These are phyloP conservation scores for Drosophila grimshawi DNA, from an alignment of 1,140 invertebrate species.

Conservation along the genomic window DNA sequence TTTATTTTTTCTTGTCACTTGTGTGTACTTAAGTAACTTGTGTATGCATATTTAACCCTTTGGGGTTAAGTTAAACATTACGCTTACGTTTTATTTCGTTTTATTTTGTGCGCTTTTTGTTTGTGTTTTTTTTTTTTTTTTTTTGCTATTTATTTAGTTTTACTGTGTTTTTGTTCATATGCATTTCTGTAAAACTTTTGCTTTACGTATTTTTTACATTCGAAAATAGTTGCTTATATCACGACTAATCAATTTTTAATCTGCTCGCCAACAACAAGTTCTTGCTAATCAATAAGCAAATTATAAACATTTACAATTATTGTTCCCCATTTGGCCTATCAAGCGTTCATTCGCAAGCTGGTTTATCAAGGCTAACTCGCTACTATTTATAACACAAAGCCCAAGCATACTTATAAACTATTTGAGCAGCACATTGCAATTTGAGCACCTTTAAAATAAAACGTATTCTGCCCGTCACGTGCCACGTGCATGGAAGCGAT, in stretches of 20 bases:
- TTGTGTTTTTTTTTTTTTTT: constrained; percentile 31
- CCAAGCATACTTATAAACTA: constrained; percentile 5
- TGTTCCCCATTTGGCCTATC: constrained; percentile 56
- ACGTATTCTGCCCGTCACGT: constrained; percentile 46
- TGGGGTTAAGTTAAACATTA: constrained; percentile 79
- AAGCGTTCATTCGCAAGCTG: constrained; percentile 29
- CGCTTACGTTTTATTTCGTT: constrained; percentile 68
- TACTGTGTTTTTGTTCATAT: constrained; percentile 1
- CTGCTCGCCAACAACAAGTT: constrained; percentile 43
- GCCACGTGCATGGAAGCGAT: constrained; percentile 53
- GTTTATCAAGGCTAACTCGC: constrained; percentile 63
- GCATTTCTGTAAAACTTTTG: constrained; percentile 5
- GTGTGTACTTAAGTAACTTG: constrained; percentile 47
- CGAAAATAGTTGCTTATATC: constrained; percentile 38
- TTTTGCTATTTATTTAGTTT: constrained; percentile 5
- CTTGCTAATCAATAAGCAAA: constrained; percentile 70
- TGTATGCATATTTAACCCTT: constrained; percentile 75
- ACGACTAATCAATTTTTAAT: constrained; percentile 51
- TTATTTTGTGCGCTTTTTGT: constrained; percentile 62
- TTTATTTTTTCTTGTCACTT: constrained; percentile 7
- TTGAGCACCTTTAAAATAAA: neutral
- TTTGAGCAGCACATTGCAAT: constrained; percentile 10
- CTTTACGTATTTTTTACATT: neutral
- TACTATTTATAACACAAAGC: constrained; percentile 60
- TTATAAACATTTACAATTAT: constrained; percentile 80